Evolutionary conservation across 2,888 invertebrate species (phyloP).

Genomic region (Athalia rosae): DNA sequence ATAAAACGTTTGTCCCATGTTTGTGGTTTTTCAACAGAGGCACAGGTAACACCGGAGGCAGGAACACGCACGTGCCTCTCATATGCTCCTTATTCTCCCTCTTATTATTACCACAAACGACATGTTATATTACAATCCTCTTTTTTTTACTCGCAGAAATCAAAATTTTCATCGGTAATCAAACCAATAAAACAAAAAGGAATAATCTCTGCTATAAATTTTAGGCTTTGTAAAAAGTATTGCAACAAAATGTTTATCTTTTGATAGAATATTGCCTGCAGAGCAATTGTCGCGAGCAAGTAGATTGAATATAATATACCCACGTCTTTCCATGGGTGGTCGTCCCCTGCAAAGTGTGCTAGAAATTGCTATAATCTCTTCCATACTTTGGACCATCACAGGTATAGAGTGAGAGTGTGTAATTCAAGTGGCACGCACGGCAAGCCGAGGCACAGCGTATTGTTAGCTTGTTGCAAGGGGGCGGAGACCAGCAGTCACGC

Average conservation of each 20-base stretch:
- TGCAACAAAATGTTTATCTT: conserved; percentile 33
- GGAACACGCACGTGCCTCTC: background rate
- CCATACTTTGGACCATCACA: conserved; percentile 73
- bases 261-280: conserved; percentile 54
- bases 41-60: background rate
- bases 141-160: background rate
- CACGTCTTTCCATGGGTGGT: conserved; percentile 51
- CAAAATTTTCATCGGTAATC: too few species aligned
- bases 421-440: conserved; percentile 69
- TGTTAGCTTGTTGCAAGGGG: conserved; percentile 69
- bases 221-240: too few species aligned
- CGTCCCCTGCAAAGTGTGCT: conserved; percentile 61
- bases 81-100: background rate
- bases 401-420: conserved; percentile 73
- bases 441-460: conserved; percentile 72
- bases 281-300: conserved; percentile 49
- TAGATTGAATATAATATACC: conserved; percentile 47
- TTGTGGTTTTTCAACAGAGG: background rate
- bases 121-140: background rate
- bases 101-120: background rate
- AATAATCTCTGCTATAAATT: too few species aligned
- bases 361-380: conserved; percentile 61
- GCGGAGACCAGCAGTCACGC: conserved; percentile 69
- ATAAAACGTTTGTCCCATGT: conserved; percentile 58
- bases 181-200: too few species aligned